Conservation (phyloP, 2,888 invertebrate species). For the Pilophorus perplexus region DNA sequence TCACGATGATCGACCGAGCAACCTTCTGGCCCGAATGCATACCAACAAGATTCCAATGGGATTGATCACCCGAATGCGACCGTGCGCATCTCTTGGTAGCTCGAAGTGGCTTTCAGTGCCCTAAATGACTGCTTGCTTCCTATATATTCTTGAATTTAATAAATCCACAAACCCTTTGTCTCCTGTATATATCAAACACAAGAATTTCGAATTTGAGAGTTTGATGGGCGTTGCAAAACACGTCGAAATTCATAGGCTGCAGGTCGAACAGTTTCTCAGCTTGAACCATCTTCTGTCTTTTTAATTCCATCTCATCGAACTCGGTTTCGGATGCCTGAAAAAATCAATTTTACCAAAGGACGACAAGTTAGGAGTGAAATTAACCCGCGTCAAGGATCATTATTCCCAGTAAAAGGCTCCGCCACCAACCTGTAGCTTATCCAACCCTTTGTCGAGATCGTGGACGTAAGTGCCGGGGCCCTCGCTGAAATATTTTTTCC, state of each 20-base stretch:
- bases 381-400: not conserved
- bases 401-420: not conserved
- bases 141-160: no score
- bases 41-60: no score
- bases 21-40: no score
- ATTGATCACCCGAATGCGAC: no score
- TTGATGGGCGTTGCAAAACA: conserved; percentile 13
- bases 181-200: conserved; percentile 14
- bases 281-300: conserved; percentile 23
- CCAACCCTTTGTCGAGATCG: conserved; percentile 26
- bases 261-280: conserved; percentile 34
- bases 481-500: conserved; percentile 22
- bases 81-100: no score
- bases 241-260: conserved; percentile 29
- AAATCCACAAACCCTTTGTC: conserved; percentile 13
- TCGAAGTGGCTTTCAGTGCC: no score
- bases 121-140: no score
- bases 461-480: conserved; percentile 25
- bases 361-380: not conserved
- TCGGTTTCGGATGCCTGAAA: conserved; percentile 26
- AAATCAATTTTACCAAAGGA: not conserved
- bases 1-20: no score
- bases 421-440: conserved; percentile 11
- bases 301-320: conserved; percentile 19
- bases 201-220: not conserved